Evolutionary conservation across 2,888 invertebrate genomes (phyloP), one percentile per base, ranked within the genome.

Genomic region (Lasioglossum figueresi): DNA sequence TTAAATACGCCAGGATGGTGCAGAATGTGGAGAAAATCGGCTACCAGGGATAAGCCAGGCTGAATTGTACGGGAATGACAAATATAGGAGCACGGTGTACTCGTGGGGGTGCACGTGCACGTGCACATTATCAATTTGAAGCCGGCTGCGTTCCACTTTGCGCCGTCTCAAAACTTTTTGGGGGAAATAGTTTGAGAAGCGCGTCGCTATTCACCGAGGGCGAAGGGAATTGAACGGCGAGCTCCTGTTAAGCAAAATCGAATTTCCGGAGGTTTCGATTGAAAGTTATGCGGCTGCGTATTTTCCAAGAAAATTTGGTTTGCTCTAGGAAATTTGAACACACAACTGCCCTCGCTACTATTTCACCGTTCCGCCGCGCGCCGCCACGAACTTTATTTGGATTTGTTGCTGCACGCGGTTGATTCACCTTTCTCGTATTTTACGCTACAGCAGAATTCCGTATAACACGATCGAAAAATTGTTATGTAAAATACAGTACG

Each of bases 1-100:
- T 75, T 86, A 86, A 86, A 86, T 78, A 74, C 79, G 68, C 73
- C 77, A 43, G 87, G 76, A 82, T 52, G 79, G 83, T 27, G 68
- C 43, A 71, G 77, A 79, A 80, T 73, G 75, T 74, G 63, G 84
- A 71, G 89, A 84, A 87, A 89, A 86, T 89, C 83, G 81, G 82
- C 74, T 83, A 75, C 43, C 79, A 74, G 84, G 84, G 84, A 75
- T 86, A 86, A 86, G 83, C 86, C 66, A 56, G 84, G 75, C 74
- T 59, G 82, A 87, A 88, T 89, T 89, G 85, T 87, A 88, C 82
- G 63, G 81, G 80, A 70, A 85, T 82, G 86, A 82, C 72, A 79
- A 81, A 82, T 82, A 82, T 78, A 76, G 76, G 59, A 66, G 72
- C 31, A 19, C 27, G 63, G 63, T 63, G 63, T 63, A 63, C 6